Conservation (phyloP, 2,797 vertebrate genomes). For the Ctenochaetus hawaiiensis region DNA sequence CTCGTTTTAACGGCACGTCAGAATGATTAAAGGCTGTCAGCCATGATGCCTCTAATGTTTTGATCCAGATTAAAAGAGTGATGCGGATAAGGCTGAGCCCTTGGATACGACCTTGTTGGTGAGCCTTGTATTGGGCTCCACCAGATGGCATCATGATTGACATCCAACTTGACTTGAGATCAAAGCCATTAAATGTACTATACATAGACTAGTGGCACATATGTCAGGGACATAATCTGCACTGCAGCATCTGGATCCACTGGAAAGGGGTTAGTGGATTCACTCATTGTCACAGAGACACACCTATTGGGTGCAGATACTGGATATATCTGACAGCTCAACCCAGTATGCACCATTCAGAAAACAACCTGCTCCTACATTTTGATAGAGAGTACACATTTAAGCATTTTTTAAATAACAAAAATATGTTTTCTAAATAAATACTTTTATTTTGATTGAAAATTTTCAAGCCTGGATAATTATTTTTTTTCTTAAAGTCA, state of each 20-base stretch:
- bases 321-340: background rate
- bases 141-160: constrained; percentile 85
- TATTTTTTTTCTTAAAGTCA: background rate
- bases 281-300: constrained; percentile 37
- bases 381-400: background rate
- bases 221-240: constrained; percentile 78
- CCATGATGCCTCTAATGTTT: constrained; percentile 84
- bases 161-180: constrained; percentile 80
- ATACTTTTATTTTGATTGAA: background rate
- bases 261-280: constrained; percentile 48
- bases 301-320: constrained; percentile 6
- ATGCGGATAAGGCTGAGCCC: constrained; percentile 80
- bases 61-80: constrained; percentile 86
- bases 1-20: constrained; percentile 78
- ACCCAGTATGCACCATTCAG: background rate
- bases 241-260: constrained; percentile 73
- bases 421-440: background rate
- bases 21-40: constrained; percentile 84
- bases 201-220: constrained; percentile 75
- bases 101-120: constrained; percentile 81
- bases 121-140: constrained; percentile 75
- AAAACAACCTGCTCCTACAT: background rate
- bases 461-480: background rate
- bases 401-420: background rate
- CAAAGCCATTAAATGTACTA: constrained; percentile 81